phyloP scores from a whole-genome alignment of 2,797 vertebrate genomes.

The Gadopsis marmoratus region DNA sequence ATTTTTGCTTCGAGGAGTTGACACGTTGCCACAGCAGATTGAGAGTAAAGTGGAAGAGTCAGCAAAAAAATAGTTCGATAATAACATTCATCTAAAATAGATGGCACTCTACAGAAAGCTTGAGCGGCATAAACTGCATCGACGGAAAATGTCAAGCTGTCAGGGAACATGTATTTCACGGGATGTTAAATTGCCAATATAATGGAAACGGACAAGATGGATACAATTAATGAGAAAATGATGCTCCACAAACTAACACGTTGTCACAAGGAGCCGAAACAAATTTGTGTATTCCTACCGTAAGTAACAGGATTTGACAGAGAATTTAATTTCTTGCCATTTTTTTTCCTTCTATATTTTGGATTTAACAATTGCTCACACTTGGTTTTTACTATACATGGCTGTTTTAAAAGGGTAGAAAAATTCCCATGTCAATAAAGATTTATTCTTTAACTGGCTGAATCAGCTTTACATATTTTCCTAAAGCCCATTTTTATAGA shows the following conservation, averaged over 20 bases:
- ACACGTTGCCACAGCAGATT: constrained; percentile 42
- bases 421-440: not conserved
- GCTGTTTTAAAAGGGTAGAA: not conserved
- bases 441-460: constrained; percentile 20
- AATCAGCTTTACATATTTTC: constrained; percentile 10
- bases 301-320: constrained; percentile 49
- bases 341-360: constrained; percentile 1
- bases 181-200: constrained; percentile 59
- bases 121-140: constrained; percentile 48
- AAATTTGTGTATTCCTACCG: constrained; percentile 38
- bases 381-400: constrained; percentile 22
- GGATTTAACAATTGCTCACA: constrained; percentile 16
- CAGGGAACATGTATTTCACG: constrained; percentile 58
- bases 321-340: constrained; percentile 33
- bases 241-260: constrained; percentile 36
- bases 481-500: constrained; percentile 1
- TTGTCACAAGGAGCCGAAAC: constrained; percentile 43
- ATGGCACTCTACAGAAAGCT: constrained; percentile 48
- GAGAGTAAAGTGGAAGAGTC: constrained; percentile 60
- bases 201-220: constrained; percentile 57
- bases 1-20: constrained; percentile 44
- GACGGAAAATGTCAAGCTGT: constrained; percentile 66
- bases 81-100: constrained; percentile 68
- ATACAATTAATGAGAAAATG: constrained; percentile 65
- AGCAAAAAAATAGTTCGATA: constrained; percentile 68